Percentiles rank a stretch among this genome's conserved stretches.
Conservation (phyloP, 1,140 invertebrate genomes). For the Conus ventricosus region DNA sequence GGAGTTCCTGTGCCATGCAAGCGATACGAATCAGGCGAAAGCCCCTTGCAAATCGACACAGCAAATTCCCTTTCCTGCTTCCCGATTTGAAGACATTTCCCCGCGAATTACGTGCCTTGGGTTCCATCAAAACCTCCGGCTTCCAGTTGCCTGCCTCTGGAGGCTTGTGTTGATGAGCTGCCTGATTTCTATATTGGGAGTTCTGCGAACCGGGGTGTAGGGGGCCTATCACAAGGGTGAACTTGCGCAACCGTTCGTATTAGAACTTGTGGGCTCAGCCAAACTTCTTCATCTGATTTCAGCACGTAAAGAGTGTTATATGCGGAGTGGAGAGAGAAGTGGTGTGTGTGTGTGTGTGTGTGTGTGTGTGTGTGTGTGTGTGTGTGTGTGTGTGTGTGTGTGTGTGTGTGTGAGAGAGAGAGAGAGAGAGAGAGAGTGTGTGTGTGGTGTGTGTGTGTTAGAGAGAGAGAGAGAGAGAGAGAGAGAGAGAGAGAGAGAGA, state of each 20-base stretch:
- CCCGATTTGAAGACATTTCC: constrained; percentile 9
- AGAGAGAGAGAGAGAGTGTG: too few species aligned
- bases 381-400: too few species aligned
- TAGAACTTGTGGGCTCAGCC: not conserved
- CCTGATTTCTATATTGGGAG: not conserved
- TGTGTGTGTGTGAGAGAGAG: too few species aligned
- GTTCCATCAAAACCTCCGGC: not conserved
- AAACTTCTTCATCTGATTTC: constrained; percentile 1
- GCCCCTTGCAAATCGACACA: constrained; percentile 3
- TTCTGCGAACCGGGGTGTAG: not conserved
- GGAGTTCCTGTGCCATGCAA: constrained; percentile 14
- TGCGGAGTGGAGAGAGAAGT: too few species aligned
- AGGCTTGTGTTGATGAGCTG: not conserved
- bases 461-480: too few species aligned
- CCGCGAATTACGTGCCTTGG: constrained; percentile 1
- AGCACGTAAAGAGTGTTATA: too few species aligned
- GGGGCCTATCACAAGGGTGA: not conserved
- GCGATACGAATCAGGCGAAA: constrained; percentile 13
- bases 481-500: too few species aligned
- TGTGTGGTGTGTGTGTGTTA: too few species aligned
- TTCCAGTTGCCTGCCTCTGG: not conserved
- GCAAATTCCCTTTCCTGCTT: not conserved
- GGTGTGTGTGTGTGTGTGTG: too few species aligned
- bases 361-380: too few species aligned
- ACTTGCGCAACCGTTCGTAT: not conserved